Percentiles rank a stretch among this genome's conserved stretches.
phyloP scores from a whole-genome alignment of 2,888 invertebrate species.

The Acleris sparsana region DNA sequence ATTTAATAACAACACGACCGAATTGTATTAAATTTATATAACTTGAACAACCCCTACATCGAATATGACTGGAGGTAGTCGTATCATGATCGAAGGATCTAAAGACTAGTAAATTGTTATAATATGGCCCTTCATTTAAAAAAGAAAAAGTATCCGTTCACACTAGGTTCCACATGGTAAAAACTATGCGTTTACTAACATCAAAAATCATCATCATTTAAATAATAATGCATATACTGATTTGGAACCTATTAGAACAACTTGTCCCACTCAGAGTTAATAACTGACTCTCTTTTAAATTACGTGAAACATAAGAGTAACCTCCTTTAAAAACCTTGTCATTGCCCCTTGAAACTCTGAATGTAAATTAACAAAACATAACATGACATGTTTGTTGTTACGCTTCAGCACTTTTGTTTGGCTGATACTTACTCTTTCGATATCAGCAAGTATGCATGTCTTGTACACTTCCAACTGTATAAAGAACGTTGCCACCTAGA shows the following conservation, averaged over 20 bases:
- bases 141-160: not conserved
- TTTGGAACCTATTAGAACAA: slow-evolving; percentile 3
- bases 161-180: slow-evolving; percentile 12
- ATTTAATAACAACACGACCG: slow-evolving; percentile 75
- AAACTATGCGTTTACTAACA: not conserved
- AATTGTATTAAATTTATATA: slow-evolving; percentile 58
- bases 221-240: not conserved
- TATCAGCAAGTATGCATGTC: slow-evolving; percentile 77
- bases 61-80: not conserved
- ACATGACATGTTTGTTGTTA: slow-evolving; percentile 62
- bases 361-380: slow-evolving; percentile 61
- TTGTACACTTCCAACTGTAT: slow-evolving; percentile 71
- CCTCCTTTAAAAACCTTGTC: slow-evolving; percentile 11
- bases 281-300: slow-evolving; percentile 11
- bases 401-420: slow-evolving; percentile 81
- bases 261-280: not conserved
- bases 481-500: slow-evolving; percentile 51
- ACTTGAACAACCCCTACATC: slow-evolving; percentile 29
- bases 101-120: no score
- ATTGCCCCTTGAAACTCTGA: slow-evolving; percentile 22
- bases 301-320: slow-evolving; percentile 5
- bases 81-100: not conserved
- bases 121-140: no score
- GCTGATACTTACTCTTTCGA: slow-evolving; percentile 67
- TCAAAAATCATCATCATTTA: not conserved